Percentiles rank a stretch among this genome's conserved stretches.
phyloP scores from a whole-genome alignment of 2,113 vertebrate genomes.

The Oenanthe oenanthe region DNA sequence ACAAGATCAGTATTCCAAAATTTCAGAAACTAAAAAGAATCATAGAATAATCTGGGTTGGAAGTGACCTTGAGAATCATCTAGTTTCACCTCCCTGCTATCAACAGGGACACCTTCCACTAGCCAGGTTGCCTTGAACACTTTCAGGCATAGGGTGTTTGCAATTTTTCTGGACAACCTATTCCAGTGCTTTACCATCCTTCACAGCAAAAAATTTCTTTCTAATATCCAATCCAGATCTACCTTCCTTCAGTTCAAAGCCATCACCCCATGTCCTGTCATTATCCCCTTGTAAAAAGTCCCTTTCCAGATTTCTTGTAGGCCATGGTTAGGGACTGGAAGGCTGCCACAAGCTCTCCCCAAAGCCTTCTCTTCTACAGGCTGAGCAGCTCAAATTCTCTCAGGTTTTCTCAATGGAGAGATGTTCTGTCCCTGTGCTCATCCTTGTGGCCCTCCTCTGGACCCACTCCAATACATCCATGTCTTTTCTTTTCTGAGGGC shows the following conservation, averaged over 20 bases:
- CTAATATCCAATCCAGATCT: background rate
- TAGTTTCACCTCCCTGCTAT: background rate
- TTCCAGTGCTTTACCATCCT: background rate
- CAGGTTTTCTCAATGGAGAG: background rate
- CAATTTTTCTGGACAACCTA: background rate
- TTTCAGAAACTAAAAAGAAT: background rate
- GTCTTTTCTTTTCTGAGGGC: background rate
- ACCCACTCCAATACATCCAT: background rate
- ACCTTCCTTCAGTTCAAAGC: background rate
- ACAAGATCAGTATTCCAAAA: background rate
- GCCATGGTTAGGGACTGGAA: background rate
- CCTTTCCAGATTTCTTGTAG: background rate
- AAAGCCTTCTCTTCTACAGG: background rate
- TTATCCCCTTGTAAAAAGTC: background rate
- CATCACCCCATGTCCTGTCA: background rate
- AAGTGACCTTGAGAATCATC: background rate
- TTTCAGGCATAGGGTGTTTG: background rate
- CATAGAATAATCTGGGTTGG: background rate
- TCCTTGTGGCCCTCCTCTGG: background rate
- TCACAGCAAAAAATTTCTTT: background rate
- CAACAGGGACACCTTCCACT: background rate
- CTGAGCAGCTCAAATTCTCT: background rate
- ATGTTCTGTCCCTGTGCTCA: background rate
- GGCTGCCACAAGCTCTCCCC: background rate
- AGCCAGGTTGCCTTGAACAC: background rate